Conservation (phyloP, 2,113 vertebrate species). For the Lasiurus borealis region DNA sequence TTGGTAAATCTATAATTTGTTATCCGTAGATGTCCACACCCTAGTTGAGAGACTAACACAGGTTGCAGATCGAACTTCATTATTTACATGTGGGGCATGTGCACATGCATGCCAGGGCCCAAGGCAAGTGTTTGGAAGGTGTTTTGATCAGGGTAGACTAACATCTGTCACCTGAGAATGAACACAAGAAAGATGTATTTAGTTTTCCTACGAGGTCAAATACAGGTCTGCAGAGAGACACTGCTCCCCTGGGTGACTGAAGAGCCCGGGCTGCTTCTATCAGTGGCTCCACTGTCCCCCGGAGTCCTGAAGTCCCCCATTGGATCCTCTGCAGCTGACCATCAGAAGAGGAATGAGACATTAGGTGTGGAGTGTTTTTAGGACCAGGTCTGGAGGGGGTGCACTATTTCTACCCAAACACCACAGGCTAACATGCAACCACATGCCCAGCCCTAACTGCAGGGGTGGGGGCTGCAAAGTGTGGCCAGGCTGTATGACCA, state of each 20-base stretch:
- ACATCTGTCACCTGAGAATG: neutral
- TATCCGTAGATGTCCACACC: neutral
- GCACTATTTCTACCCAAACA: neutral
- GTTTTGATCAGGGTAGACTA: neutral
- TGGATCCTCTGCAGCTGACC: neutral
- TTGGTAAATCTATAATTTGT: neutral
- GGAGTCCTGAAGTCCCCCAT: neutral
- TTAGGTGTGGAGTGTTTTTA: neutral
- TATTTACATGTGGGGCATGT: fast-evolving
- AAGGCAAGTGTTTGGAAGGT: neutral
- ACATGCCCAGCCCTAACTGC: fast-evolving
- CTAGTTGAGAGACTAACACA: neutral
- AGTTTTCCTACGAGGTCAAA: neutral
- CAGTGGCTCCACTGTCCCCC: neutral
- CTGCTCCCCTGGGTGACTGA: neutral
- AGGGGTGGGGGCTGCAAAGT: neutral
- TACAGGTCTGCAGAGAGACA: neutral
- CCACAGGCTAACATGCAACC: neutral
- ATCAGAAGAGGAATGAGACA: neutral
- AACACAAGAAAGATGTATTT: neutral
- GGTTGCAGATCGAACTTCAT: neutral
- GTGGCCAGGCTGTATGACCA: neutral
- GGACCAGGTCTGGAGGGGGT: neutral
- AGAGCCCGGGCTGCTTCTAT: neutral
- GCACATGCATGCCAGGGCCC: fast-evolving